Conservation (phyloP, 1,140 invertebrate species). For the Cotesia glomerata region DNA sequence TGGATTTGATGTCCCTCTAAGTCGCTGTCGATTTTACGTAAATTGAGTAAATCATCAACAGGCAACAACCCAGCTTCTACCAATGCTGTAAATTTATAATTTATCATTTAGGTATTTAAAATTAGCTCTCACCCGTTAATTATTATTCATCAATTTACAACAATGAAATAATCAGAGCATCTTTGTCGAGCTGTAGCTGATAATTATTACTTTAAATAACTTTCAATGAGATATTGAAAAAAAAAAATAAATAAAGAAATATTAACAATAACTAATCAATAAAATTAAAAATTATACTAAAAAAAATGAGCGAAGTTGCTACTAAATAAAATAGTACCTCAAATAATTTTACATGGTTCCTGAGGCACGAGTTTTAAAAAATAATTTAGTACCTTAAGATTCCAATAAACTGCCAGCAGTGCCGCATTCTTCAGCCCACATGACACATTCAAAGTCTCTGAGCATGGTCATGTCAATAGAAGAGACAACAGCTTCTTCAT, state of each 20-base stretch:
- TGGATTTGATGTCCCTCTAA: constrained; percentile 98
- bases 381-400: too few relatives aligned
- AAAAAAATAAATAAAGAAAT: too few relatives aligned
- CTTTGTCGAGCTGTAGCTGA: background rate
- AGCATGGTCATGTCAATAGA: constrained; percentile 42
- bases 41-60: constrained; percentile 80
- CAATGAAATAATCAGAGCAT: background rate
- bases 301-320: too few relatives aligned
- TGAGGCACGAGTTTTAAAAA: too few relatives aligned
- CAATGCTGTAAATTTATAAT: constrained; percentile 75
- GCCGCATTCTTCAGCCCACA: too few relatives aligned
- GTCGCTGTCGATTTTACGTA: constrained; percentile 93
- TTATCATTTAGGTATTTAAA: background rate
- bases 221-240: constrained; percentile 1
- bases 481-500: constrained; percentile 35
- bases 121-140: background rate
- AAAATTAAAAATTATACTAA: too few relatives aligned
- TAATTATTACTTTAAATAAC: background rate
- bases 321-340: background rate
- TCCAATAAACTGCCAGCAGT: too few relatives aligned
- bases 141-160: background rate
- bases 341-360: too few relatives aligned
- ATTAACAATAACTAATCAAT: too few relatives aligned
- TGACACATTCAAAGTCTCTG: constrained; percentile 43
- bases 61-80: constrained; percentile 95